phyloP scores from a whole-genome alignment of 2,797 vertebrate species.

The Mareca penelope region DNA sequence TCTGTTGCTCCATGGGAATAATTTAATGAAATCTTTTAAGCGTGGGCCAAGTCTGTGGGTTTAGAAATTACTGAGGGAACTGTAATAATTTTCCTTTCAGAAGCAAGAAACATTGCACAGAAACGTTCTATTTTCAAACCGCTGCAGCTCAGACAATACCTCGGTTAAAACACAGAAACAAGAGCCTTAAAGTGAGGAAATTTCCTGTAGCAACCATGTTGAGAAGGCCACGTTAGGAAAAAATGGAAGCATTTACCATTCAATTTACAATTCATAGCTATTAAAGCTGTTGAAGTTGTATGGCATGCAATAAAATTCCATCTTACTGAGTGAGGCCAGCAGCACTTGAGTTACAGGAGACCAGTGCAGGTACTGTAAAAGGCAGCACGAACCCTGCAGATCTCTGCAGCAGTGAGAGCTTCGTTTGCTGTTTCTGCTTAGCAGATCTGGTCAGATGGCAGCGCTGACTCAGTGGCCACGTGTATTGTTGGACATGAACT shows the following conservation, averaged over 20 bases:
- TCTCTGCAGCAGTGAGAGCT: background rate
- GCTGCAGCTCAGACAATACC: background rate
- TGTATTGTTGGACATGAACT: fast-evolving
- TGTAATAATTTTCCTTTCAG: background rate
- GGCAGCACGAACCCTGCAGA: background rate
- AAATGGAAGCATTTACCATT: background rate
- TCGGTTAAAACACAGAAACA: background rate
- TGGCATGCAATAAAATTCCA: background rate
- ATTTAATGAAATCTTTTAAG: background rate
- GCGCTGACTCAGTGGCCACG: background rate
- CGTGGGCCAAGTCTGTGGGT: background rate
- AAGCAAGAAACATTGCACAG: background rate
- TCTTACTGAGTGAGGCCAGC: background rate
- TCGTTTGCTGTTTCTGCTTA: background rate
- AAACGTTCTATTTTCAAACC: background rate
- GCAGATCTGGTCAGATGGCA: background rate
- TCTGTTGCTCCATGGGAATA: background rate
- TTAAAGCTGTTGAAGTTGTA: background rate
- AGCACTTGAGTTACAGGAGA: background rate
- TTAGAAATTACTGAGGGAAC: background rate
- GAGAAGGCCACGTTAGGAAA: background rate
- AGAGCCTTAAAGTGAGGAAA: background rate
- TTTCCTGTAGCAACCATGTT: background rate
- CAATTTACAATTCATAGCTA: background rate
- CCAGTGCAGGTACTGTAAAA: background rate